Percentiles rank a stretch among this genome's conserved stretches.
Conservation (phyloP, 2,113 vertebrate species). For the Thamnophis sirtalis region DNA sequence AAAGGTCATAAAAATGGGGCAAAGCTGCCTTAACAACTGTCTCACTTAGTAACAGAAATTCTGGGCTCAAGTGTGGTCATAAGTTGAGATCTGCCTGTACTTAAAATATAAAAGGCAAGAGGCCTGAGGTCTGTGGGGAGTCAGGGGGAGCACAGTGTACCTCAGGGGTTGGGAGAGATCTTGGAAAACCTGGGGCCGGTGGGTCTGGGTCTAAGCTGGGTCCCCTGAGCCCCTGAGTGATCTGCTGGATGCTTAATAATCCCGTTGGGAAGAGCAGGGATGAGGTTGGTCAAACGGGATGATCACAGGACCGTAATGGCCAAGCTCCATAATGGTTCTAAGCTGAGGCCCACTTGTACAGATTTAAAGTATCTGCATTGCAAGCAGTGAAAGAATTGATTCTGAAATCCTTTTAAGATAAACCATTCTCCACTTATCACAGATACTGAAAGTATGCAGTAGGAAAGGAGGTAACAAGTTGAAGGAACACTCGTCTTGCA, state of each 20-base stretch:
- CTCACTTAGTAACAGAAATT: background rate
- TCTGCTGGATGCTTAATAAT: too few species aligned
- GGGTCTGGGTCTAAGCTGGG: too few species aligned
- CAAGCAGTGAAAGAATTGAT: background rate
- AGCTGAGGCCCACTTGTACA: too few species aligned
- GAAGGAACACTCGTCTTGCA: background rate
- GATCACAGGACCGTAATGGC: too few species aligned
- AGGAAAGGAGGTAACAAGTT: background rate
- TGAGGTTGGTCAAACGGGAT: too few species aligned
- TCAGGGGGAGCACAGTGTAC: too few species aligned
- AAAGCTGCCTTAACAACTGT: background rate
- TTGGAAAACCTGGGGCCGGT: too few species aligned
- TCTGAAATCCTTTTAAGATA: background rate
- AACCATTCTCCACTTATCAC: background rate
- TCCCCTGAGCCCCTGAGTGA: too few species aligned
- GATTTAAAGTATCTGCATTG: background rate
- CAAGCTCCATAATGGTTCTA: too few species aligned
- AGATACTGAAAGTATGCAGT: background rate
- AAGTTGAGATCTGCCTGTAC: background rate
- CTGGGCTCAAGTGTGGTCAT: background rate
- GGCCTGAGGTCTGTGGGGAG: too few species aligned
- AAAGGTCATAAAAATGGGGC: background rate
- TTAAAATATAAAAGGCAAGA: background rate
- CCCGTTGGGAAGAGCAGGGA: too few species aligned
- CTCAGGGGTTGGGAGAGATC: too few species aligned